phyloP scores from a whole-genome alignment of 2,113 vertebrate species.

The Indicator indicator region DNA sequence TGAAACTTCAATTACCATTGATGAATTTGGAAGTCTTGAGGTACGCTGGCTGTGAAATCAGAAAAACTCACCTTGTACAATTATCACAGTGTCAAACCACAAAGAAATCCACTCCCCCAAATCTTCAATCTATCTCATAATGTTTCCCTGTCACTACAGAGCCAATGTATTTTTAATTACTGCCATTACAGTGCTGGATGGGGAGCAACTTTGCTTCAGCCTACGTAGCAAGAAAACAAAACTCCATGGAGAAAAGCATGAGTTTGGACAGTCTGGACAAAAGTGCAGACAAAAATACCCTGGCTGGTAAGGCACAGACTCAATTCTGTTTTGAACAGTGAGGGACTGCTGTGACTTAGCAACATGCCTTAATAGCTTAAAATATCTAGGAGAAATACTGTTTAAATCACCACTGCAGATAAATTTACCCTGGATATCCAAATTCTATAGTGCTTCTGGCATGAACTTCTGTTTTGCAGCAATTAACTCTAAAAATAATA shows the following conservation, averaged over 20 bases:
- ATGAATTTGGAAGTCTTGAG: not conserved
- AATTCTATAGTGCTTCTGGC: not conserved
- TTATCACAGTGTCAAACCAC: not conserved
- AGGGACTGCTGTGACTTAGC: not conserved
- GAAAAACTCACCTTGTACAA: not conserved
- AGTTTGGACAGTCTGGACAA: not conserved
- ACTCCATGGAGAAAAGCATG: not conserved
- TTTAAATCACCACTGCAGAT: not conserved
- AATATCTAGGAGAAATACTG: not conserved
- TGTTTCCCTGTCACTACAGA: not conserved
- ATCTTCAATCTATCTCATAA: not conserved
- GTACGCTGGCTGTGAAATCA: not conserved
- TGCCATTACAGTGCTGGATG: not conserved
- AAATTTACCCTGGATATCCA: not conserved
- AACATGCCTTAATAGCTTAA: not conserved
- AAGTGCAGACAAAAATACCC: not conserved
- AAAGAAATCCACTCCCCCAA: not conserved
- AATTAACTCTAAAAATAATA: not conserved
- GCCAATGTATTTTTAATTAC: slow-evolving; percentile 15
- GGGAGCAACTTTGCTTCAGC: not conserved
- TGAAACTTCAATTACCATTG: not conserved
- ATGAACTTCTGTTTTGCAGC: not conserved
- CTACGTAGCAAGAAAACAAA: not conserved
- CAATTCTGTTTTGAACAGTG: not conserved
- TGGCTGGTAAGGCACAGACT: not conserved